Evolutionary conservation across 35 echinoderm and acorn worm genomes (phyloP).

Genomic region (Ptychodera flava): DNA sequence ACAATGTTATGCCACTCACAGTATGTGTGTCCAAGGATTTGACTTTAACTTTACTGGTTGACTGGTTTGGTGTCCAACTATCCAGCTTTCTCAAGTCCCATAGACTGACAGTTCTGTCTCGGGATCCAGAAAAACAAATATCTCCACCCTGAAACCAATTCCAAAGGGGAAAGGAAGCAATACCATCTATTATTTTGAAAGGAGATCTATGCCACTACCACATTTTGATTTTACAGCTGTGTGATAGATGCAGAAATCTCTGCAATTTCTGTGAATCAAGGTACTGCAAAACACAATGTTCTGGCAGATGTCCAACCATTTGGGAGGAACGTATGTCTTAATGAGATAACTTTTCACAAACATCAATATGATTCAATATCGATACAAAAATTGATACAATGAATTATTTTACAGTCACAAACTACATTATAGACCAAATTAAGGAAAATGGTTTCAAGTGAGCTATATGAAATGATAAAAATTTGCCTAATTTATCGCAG

Average conservation of each 20-base stretch:
- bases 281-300: not conserved
- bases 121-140: constrained; percentile 64
- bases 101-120: constrained; percentile 64
- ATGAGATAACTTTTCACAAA: no score
- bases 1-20: no score
- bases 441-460: no score
- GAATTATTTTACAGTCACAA: no score
- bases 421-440: no score
- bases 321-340: not conserved
- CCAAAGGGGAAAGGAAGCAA: not conserved
- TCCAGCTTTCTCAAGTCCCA: constrained; percentile 89
- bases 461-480: no score
- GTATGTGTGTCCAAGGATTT: constrained; percentile 66
- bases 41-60: constrained; percentile 22
- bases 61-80: constrained; percentile 17
- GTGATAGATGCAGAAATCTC: not conserved
- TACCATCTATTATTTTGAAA: not conserved
- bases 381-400: no score
- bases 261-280: not conserved
- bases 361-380: no score
- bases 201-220: not conserved
- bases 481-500: no score
- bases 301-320: not conserved
- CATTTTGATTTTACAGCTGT: not conserved
- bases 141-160: constrained; percentile 43